Percentiles rank a stretch among this genome's conserved stretches.
Conservation (phyloP, 2,113 vertebrate genomes). For the Tragelaphus strepsiceros region DNA sequence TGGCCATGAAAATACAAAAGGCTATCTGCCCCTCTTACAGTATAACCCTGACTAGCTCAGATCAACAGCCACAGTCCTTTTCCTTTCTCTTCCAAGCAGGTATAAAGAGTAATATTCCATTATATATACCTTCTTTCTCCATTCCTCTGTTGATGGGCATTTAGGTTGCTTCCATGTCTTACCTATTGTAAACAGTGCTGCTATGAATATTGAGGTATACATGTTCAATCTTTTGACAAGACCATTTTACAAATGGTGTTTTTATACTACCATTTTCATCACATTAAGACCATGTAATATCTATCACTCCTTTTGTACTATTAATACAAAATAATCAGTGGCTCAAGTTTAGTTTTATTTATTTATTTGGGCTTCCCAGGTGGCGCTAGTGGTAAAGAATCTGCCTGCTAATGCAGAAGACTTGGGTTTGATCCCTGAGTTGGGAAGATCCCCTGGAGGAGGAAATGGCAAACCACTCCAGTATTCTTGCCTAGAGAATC, state of each 20-base stretch:
- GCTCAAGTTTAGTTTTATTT: neutral
- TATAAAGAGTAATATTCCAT: neutral
- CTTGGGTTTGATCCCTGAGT: neutral
- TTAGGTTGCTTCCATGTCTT: neutral
- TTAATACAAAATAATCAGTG: neutral
- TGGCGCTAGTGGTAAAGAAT: neutral
- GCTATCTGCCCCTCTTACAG: rapidly evolving
- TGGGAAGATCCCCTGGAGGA: neutral
- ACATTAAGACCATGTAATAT: neutral
- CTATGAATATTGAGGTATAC: neutral
- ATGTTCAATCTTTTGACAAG: neutral
- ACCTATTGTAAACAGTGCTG: neutral
- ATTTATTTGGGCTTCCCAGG: neutral
- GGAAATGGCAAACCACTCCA: neutral
- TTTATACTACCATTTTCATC: neutral
- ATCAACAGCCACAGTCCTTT: neutral
- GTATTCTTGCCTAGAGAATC: neutral
- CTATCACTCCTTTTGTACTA: neutral
- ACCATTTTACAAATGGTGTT: neutral
- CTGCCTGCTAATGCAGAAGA: neutral
- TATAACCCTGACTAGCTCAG: neutral
- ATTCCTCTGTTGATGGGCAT: neutral
- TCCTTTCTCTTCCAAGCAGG: neutral
- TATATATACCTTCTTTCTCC: neutral
- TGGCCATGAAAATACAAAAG: neutral